A percentile compares a stretch with the other conserved stretches of the same genome.
phyloP scores from a whole-genome alignment of 2,797 vertebrate genomes.

The Cercopithecus mitis region DNA sequence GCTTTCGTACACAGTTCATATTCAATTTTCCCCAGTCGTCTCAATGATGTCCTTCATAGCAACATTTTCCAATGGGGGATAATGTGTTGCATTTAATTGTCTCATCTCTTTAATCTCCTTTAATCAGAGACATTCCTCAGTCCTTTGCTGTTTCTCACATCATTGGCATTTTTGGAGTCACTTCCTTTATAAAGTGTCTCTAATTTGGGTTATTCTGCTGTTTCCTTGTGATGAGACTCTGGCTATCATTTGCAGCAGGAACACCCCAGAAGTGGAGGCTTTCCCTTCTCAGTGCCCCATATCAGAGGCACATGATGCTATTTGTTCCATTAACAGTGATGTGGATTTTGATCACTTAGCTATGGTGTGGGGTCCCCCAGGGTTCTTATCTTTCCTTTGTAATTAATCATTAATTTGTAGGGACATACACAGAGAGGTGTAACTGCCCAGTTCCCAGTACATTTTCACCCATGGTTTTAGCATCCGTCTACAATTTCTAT shows the following conservation, averaged over 20 bases:
- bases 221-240: neutral
- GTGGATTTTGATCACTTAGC: neutral
- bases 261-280: accelerated
- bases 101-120: accelerated
- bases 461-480: no score
- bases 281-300: neutral
- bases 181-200: no score
- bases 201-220: neutral
- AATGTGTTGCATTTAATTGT: accelerated
- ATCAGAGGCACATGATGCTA: no score
- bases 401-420: no score
- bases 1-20: accelerated
- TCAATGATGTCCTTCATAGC: accelerated
- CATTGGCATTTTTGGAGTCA: neutral
- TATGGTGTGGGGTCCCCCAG: neutral
- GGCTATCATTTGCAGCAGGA: neutral
- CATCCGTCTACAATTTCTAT: neutral
- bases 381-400: neutral
- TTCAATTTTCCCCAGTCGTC: accelerated
- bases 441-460: accelerated
- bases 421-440: no score
- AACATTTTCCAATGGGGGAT: accelerated
- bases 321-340: no score
- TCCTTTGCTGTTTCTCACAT: neutral
- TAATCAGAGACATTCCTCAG: neutral